Evolutionary conservation across 2,888 invertebrate genomes (phyloP).

Genomic region (Aproaerema taeniolella): DNA sequence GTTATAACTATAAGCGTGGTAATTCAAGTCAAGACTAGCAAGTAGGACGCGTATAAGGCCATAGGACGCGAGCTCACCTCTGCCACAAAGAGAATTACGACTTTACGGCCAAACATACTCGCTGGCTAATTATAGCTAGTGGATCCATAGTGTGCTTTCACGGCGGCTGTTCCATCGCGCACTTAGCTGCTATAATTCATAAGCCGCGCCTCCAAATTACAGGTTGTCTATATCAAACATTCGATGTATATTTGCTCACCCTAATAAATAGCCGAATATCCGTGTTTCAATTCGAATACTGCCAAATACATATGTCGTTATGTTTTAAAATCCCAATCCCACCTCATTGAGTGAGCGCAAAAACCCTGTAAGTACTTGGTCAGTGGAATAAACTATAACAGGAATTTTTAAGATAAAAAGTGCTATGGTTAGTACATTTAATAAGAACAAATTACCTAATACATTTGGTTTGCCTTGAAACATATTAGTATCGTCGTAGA

Average conservation of each 20-base stretch:
- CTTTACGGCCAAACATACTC: slow-evolving; percentile 35
- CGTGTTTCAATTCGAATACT: too few relatives aligned
- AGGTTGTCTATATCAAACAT: slow-evolving; percentile 14
- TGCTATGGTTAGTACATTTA: too few relatives aligned
- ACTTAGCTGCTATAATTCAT: slow-evolving; percentile 22
- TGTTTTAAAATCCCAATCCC: too few relatives aligned
- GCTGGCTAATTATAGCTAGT: slow-evolving; percentile 52
- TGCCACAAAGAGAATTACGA: slow-evolving; percentile 37
- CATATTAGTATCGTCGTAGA: too few relatives aligned
- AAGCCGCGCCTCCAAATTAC: slow-evolving; percentile 22
- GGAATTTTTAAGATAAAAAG: too few relatives aligned
- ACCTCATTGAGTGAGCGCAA: too few relatives aligned
- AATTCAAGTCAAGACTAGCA: slow-evolving; percentile 17
- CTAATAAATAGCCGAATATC: too few relatives aligned
- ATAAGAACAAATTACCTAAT: too few relatives aligned
- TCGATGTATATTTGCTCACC: slow-evolving; percentile 11
- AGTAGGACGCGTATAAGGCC: slow-evolving; percentile 32
- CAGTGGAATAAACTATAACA: too few relatives aligned
- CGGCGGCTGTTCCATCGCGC: slow-evolving; percentile 23
- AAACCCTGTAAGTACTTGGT: too few relatives aligned
- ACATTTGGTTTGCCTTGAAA: too few relatives aligned
- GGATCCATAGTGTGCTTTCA: slow-evolving; percentile 31
- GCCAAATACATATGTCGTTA: slow-evolving; percentile 9
- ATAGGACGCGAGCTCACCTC: slow-evolving; percentile 37
- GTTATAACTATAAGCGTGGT: too few relatives aligned